Evolutionary conservation across 1,140 invertebrate genomes (phyloP), one percentile per base, ranked within the genome.

Genomic region (Centruroides vittatus): DNA sequence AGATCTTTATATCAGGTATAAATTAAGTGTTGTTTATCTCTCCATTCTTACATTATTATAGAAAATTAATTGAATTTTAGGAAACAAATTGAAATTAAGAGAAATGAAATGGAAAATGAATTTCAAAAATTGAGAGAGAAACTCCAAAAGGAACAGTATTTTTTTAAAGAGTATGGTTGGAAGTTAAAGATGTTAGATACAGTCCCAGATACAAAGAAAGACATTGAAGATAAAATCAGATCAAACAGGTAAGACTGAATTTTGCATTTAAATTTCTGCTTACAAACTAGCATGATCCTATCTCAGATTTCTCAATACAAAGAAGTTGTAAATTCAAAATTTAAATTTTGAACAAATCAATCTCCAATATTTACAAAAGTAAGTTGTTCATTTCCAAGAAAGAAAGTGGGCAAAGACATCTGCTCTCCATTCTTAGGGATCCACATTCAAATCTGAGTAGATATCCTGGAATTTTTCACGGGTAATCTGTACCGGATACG

Each of bases 181-280:
- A 58, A 12, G 13, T 13, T 62, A 12, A 53, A 59, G 35, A 59
- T n/a, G 23, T 23, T 59, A 6, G 13, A 36, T 10, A 35, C 47
- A 3, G 9, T 34, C 4, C 46, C 23, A 6, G 36, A 62, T 46
- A 8, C n/a, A 46, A 47, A 50, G 35, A 59, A 56, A 47, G 53
- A 59, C 35, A 62, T 62, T 23, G 57, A 59, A 50, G 57, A 59
- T n/a, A 62, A 59, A 36, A 53, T 62, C 5, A 55, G 55, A 50
- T 59, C 11, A 23, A 59, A 13, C 13, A 62, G 48, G 61, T 62
- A 56, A 23, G 47, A 23, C 4, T 59, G 10, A 47, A 53, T 11
- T 23, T 53, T 11, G 13, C 12, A n/a, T 53, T 53, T 53, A 12
- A 23, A n/a, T 55, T 55, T 23, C 23, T 23, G 23, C 23, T 23